Evolutionary conservation across 2,888 invertebrate genomes (phyloP), one percentile per base, ranked within the genome.

Genomic region (Saturnia japonica): DNA sequence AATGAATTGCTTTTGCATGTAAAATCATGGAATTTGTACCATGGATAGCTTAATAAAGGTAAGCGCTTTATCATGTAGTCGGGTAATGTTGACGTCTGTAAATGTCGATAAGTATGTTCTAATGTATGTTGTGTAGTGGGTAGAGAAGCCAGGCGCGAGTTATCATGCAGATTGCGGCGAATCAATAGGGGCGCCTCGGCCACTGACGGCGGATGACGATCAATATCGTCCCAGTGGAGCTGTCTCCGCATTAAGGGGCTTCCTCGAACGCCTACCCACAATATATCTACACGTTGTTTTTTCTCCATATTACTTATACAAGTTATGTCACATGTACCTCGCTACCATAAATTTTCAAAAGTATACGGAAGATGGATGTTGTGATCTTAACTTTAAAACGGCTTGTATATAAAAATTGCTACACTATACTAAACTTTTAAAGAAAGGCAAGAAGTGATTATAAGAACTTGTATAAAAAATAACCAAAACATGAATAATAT

Each of bases 131-230:
- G 77, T 79, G 78, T 82, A 83, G 85, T 78, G 76, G 76, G 80
- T 85, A 85, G 87, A 89, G 91, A 91, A 90, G 90, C 88, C 90
- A 86, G 86, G 87, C 89, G 87, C 90, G 89, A 88, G 92, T 89
- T 92, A 92, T 93, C 93, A 93, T 92, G 93, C 91, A 94, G 93
- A 93, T 94, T 94, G 93, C 92, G 92, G 91, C 90, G 91, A 94
- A 94, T 94, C 93, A 94, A 94, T 94, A 94, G 91, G 88, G 84
- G 90, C 88, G 91, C 87, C 91, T 88, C 91, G 91, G 86, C 88
- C 91, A 89, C 92, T 93, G 93, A 93, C 93, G 91, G 84, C 87
- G 92, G 91, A 92, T 93, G 93, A 93, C 93, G 93, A 93, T 93
- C 93, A 90, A 94, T 93, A 93, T 87, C 89, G 90, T 89, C 91